Conservation (phyloP, 2,888 invertebrate genomes). For the Spilosoma lubricipeda region DNA sequence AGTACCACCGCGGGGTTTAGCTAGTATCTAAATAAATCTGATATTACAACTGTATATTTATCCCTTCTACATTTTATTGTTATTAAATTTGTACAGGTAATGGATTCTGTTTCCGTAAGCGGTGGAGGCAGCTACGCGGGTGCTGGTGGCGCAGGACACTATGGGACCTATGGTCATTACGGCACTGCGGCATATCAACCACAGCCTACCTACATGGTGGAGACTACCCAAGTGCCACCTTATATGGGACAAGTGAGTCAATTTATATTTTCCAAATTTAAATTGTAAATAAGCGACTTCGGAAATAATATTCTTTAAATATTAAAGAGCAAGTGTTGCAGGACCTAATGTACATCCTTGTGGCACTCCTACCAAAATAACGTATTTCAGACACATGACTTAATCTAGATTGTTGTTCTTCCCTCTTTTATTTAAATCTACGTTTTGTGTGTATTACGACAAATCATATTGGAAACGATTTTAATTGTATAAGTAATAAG, state of each 20-base stretch:
- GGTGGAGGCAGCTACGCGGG: conserved; percentile 76
- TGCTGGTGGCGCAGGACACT: conserved; percentile 75
- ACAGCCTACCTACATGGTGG: conserved; percentile 82
- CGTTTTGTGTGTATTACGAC: neutral
- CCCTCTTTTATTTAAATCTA: neutral
- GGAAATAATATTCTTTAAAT: neutral
- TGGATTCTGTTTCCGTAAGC: conserved; percentile 81
- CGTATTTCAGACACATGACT: too few relatives aligned
- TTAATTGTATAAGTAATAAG: neutral
- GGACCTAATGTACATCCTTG: neutral
- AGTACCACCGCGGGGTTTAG: too few relatives aligned
- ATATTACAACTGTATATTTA: too few relatives aligned
- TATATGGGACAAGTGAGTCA: conserved; percentile 79
- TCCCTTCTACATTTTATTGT: neutral
- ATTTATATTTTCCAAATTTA: neutral
- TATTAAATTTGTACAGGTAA: conserved; percentile 63
- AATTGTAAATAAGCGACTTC: neutral
- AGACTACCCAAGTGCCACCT: conserved; percentile 77
- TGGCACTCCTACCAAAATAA: neutral
- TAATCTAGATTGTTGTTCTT: neutral
- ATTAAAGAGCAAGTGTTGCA: neutral
- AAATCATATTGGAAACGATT: neutral
- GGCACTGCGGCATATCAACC: conserved; percentile 79
- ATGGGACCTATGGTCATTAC: conserved; percentile 82
- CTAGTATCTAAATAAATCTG: too few relatives aligned